phyloP scores from a whole-genome alignment of 2,888 invertebrate genomes.

The Charanyca ferruginea region DNA sequence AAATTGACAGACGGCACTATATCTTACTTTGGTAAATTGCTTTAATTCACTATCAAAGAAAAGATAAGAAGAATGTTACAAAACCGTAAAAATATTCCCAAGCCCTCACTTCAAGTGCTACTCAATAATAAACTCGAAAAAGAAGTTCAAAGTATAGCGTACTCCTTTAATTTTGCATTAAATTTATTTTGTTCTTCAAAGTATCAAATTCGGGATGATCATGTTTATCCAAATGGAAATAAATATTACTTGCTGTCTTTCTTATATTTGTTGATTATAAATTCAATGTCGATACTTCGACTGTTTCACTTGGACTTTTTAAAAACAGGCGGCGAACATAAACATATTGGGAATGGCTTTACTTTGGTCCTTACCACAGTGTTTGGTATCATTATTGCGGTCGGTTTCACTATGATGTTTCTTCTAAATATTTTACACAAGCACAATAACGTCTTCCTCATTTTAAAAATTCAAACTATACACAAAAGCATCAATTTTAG shows the following conservation, averaged over 20 bases:
- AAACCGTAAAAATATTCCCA: neutral
- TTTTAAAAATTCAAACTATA: conserved; percentile 48
- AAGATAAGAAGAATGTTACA: neutral
- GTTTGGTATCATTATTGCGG: neutral
- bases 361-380: neutral
- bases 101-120: neutral
- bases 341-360: neutral
- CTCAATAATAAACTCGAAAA: neutral
- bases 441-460: conserved; percentile 22
- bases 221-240: neutral
- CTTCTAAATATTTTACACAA: conserved; percentile 16
- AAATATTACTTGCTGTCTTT: neutral
- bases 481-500: conserved; percentile 18
- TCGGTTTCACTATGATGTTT: conserved; percentile 2
- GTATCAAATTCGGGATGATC: neutral
- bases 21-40: too few relatives aligned
- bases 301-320: neutral
- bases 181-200: neutral
- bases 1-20: too few relatives aligned
- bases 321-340: neutral
- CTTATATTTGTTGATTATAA: neutral
- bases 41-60: neutral
- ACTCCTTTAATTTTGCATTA: neutral
- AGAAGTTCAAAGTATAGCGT: neutral
- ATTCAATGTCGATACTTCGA: neutral